A percentile compares a stretch with the other conserved stretches of the same genome.
Conservation (phyloP, 2,888 invertebrate genomes). For the Microdon myrmicae region DNA sequence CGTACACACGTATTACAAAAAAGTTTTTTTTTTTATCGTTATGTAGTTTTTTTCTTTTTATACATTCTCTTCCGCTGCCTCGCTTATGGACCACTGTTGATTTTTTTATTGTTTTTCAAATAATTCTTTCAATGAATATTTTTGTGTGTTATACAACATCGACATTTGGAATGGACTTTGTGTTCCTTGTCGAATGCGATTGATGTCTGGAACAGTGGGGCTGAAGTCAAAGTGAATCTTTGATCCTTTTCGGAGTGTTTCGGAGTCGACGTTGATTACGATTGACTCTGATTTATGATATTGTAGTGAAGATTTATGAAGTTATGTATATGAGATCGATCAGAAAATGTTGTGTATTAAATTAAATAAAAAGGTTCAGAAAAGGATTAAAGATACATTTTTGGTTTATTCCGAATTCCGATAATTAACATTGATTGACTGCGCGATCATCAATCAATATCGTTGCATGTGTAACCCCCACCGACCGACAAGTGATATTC, state of each 20-base stretch:
- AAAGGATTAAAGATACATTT: conserved; percentile 38
- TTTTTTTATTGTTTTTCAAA: conserved; percentile 17
- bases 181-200: conserved; percentile 23
- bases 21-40: conserved; percentile 23
- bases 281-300: no score
- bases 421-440: conserved; percentile 27
- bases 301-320: not conserved
- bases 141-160: conserved; percentile 43
- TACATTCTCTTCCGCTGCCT: conserved; percentile 17
- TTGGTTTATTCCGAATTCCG: conserved; percentile 24
- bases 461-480: conserved; percentile 26
- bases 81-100: conserved; percentile 15
- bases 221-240: conserved; percentile 25
- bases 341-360: conserved; percentile 1
- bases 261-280: no score
- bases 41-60: conserved; percentile 13
- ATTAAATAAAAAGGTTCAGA: not conserved
- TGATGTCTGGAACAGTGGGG: conserved; percentile 27
- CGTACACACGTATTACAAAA: conserved; percentile 60
- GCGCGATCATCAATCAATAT: conserved; percentile 20
- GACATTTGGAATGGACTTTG: conserved; percentile 15
- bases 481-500: conserved; percentile 33
- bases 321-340: not conserved
- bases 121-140: conserved; percentile 11
- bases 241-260: conserved; percentile 32